A percentile compares a stretch with the other conserved stretches of the same genome.
Conservation (phyloP, 2,888 invertebrate genomes). For the Heliconius ethilla region DNA sequence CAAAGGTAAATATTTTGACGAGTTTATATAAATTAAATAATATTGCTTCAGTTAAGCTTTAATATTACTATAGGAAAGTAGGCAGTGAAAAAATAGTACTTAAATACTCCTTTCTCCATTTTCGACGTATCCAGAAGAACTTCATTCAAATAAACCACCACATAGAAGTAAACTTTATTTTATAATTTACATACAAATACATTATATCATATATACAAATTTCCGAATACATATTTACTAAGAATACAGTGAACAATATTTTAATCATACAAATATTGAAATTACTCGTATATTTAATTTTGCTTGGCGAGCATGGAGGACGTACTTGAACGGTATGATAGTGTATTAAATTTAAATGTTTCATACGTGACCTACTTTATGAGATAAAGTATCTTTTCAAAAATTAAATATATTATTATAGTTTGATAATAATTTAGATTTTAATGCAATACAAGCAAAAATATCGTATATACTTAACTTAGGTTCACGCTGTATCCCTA, state of each 20-base stretch:
- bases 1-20: conserved; percentile 5
- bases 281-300: conserved; percentile 8
- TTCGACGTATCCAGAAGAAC: neutral
- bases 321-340: conserved; percentile 13
- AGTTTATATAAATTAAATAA: conserved; percentile 5
- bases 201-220: neutral
- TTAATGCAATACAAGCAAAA: neutral
- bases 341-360: conserved; percentile 5
- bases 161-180: too few relatives aligned
- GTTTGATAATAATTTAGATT: neutral
- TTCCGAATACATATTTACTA: neutral
- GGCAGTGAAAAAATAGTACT: neutral
- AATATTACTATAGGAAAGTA: too few relatives aligned
- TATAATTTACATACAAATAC: too few relatives aligned
- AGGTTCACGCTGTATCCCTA: too few relatives aligned
- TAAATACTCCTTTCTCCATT: neutral
- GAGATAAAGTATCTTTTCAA: neutral
- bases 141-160: too few relatives aligned
- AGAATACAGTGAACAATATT: neutral
- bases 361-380: conserved; percentile 3
- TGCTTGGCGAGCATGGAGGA: conserved; percentile 3
- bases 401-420: neutral
- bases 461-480: too few relatives aligned
- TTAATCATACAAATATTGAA: neutral
- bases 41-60: neutral